Evolutionary conservation across 2,113 vertebrate species (phyloP).

Genomic region (Speoplatyrhinus poulsoni): DNA sequence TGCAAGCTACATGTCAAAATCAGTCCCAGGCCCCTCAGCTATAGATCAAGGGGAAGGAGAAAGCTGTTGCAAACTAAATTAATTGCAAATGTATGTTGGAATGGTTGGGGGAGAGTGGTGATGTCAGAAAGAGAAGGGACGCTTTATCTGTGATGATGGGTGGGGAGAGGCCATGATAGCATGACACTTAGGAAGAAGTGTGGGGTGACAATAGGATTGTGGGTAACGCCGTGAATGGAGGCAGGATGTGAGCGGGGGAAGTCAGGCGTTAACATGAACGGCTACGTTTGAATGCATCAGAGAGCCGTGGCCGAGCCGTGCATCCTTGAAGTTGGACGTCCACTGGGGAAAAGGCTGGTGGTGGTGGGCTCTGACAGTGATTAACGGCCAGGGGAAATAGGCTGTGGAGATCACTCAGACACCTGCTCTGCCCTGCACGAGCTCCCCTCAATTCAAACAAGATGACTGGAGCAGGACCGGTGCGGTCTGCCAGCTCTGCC

Average conservation of each 20-base stretch:
- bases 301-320: constrained; percentile 53
- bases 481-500: constrained; percentile 28
- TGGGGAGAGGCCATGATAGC: neutral
- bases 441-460: constrained; percentile 64
- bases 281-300: constrained; percentile 28
- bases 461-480: constrained; percentile 50
- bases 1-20: constrained; percentile 71
- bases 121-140: constrained; percentile 18
- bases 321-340: constrained; percentile 47
- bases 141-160: constrained; percentile 51
- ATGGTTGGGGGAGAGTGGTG: neutral
- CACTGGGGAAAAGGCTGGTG: constrained; percentile 21
- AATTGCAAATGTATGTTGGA: constrained; percentile 73
- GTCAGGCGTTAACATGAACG: constrained; percentile 5
- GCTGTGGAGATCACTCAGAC: constrained; percentile 63
- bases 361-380: constrained; percentile 63
- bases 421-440: constrained; percentile 66
- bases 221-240: constrained; percentile 29
- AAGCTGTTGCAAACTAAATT: constrained; percentile 71
- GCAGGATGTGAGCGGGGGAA: constrained; percentile 15
- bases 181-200: constrained; percentile 22
- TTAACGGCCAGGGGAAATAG: constrained; percentile 60
- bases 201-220: constrained; percentile 17
- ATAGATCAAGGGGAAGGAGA: constrained; percentile 65
- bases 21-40: constrained; percentile 69